Evolutionary conservation across 2,888 invertebrate species (phyloP).

Genomic region (Diarsia rubi): DNA sequence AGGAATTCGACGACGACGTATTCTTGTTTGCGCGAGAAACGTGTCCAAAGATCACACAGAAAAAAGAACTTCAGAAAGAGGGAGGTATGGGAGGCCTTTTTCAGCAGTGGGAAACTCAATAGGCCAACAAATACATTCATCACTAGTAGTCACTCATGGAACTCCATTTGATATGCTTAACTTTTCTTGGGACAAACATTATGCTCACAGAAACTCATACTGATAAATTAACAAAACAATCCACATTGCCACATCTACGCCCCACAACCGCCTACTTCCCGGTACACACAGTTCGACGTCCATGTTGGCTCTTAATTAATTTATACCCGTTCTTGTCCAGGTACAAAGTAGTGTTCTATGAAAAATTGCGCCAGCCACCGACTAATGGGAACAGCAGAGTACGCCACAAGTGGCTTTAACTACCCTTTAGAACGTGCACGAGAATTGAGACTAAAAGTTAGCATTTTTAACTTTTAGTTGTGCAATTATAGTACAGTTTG

Average conservation of each 20-base stretch:
- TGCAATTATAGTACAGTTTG: neutral
- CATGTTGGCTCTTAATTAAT: slow-evolving; percentile 77
- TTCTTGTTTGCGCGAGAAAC: neutral
- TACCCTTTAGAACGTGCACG: slow-evolving; percentile 14
- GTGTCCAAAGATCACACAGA: neutral
- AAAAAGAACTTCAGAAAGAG: neutral
- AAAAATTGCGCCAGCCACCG: slow-evolving; percentile 64
- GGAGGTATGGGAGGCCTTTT: neutral
- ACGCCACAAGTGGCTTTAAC: slow-evolving; percentile 44
- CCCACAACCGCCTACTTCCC: neutral
- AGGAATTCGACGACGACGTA: neutral
- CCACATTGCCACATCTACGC: slow-evolving; percentile 33
- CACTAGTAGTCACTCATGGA: no score
- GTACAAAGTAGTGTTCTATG: slow-evolving; percentile 67
- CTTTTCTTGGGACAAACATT: neutral
- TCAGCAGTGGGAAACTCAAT: neutral
- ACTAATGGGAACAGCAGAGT: slow-evolving; percentile 46
- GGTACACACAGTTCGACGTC: slow-evolving; percentile 67
- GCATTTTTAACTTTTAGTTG: slow-evolving; percentile 7
- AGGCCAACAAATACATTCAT: neutral
- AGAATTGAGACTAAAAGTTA: slow-evolving; percentile 1
- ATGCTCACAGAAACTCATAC: neutral
- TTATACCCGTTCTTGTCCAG: slow-evolving; percentile 73
- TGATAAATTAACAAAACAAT: neutral
- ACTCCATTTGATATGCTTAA: neutral